Conservation (phyloP, 2,113 vertebrate species). For the Solea senegalensis region DNA sequence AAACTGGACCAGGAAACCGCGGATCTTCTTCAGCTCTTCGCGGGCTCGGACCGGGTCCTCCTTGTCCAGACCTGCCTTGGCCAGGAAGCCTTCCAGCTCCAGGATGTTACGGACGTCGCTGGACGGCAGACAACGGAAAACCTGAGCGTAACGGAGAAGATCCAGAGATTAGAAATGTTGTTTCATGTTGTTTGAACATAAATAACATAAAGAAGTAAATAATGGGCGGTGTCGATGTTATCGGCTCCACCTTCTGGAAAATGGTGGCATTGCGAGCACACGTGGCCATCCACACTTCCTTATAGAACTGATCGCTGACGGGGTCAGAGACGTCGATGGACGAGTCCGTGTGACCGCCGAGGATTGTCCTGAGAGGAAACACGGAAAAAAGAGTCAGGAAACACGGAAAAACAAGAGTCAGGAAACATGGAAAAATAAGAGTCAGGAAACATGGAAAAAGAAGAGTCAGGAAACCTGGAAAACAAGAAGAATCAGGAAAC, state of each 20-base stretch:
- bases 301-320: slow-evolving; percentile 94
- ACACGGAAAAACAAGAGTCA: too few relatives aligned
- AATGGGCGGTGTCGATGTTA: too few relatives aligned
- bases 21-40: slow-evolving; percentile 93
- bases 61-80: slow-evolving; percentile 82
- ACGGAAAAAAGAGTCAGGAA: too few relatives aligned
- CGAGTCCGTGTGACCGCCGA: slow-evolving; percentile 83
- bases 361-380: slow-evolving; percentile 81
- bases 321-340: slow-evolving; percentile 89
- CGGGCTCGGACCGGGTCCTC: slow-evolving; percentile 87
- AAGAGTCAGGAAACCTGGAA: too few relatives aligned
- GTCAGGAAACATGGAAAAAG: too few relatives aligned
- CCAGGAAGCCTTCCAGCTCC: slow-evolving; percentile 88
- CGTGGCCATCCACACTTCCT: slow-evolving; percentile 93
- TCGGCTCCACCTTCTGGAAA: slow-evolving; percentile 86
- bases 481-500: too few relatives aligned
- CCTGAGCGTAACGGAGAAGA: slow-evolving; percentile 74
- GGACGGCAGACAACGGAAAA: slow-evolving; percentile 94
- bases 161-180: neutral
- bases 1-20: slow-evolving; percentile 95
- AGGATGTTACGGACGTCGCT: slow-evolving; percentile 89
- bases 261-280: slow-evolving; percentile 92
- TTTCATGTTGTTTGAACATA: neutral
- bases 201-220: too few relatives aligned
- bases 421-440: too few relatives aligned